A percentile compares a stretch with the other conserved stretches of the same genome.
Evolutionary conservation across 2,113 vertebrate genomes (phyloP).

Genomic region (Neofelis nebulosa): DNA sequence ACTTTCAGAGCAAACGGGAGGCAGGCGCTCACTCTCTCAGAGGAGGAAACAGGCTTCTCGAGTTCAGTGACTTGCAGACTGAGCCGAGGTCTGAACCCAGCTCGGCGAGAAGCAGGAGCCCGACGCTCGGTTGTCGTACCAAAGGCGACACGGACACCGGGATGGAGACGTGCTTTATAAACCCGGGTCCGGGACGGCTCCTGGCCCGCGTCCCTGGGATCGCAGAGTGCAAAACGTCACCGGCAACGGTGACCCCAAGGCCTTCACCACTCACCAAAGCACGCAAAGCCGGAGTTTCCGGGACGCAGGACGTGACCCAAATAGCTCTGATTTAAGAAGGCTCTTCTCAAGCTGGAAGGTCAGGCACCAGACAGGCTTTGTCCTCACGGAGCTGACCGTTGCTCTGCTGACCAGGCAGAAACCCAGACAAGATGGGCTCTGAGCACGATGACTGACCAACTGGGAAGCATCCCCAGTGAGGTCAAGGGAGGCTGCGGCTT

Average conservation of each 20-base stretch:
- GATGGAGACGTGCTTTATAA: rapidly evolving
- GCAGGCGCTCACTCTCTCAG: background rate
- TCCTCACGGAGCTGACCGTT: background rate
- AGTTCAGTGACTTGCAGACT: no score
- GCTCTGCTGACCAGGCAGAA: background rate
- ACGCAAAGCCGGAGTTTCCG: background rate
- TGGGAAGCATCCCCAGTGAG: background rate
- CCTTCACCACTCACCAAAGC: background rate
- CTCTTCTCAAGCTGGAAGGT: background rate
- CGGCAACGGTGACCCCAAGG: background rate
- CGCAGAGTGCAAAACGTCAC: background rate
- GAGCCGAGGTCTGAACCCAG: background rate
- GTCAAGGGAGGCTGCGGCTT: background rate
- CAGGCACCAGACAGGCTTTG: background rate
- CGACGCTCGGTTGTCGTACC: rapidly evolving
- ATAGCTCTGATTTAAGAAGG: background rate
- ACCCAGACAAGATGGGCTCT: background rate
- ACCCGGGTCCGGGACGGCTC: background rate
- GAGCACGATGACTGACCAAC: background rate
- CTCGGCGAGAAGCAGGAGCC: background rate
- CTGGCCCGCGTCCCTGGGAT: background rate
- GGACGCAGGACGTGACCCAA: background rate
- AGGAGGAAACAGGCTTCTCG: background rate
- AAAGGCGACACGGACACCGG: rapidly evolving
- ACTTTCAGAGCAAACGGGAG: background rate